Evolutionary conservation across 1,140 invertebrate species (phyloP).

Genomic region (Drosophila teissieri): DNA sequence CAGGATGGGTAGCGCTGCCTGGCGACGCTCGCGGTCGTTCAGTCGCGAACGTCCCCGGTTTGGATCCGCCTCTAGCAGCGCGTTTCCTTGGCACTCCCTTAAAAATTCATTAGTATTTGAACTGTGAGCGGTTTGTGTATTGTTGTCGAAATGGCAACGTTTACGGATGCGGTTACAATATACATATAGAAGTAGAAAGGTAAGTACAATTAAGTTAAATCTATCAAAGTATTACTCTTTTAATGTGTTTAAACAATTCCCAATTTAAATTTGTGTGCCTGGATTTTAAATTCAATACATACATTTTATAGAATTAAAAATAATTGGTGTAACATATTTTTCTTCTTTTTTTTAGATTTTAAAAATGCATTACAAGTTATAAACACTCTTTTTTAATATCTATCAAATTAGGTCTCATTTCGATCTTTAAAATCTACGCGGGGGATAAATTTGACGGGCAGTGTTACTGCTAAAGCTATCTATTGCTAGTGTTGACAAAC

Average conservation of each 20-base stretch:
- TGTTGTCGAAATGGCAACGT: slow-evolving; percentile 39
- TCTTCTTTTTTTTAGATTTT: too few relatives aligned
- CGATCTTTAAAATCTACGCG: too few relatives aligned
- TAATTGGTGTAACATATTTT: too few relatives aligned
- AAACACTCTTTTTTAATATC: too few relatives aligned
- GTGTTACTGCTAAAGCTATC: slow-evolving; percentile 9
- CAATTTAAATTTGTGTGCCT: too few relatives aligned
- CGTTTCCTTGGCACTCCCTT: slow-evolving; percentile 88
- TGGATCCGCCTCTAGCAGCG: slow-evolving; percentile 85
- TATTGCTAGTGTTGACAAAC: slow-evolving; percentile 16
- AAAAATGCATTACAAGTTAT: too few relatives aligned
- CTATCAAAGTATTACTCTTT: slow-evolving; percentile 5
- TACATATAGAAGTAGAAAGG: slow-evolving; percentile 57
- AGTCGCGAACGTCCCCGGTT: slow-evolving; percentile 88
- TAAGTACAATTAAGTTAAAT: slow-evolving; percentile 37
- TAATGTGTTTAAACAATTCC: background rate
- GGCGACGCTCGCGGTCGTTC: slow-evolving; percentile 94
- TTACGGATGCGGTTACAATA: slow-evolving; percentile 67
- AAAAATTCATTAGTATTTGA: slow-evolving; percentile 92
- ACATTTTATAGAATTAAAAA: too few relatives aligned
- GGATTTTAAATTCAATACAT: too few relatives aligned
- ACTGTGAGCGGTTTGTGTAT: slow-evolving; percentile 84
- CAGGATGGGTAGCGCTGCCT: slow-evolving; percentile 94
- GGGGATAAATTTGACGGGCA: slow-evolving; percentile 21
- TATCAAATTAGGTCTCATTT: too few relatives aligned